Conservation (phyloP, 2,888 invertebrate genomes). For the Scrobipalpa atriplicella region DNA sequence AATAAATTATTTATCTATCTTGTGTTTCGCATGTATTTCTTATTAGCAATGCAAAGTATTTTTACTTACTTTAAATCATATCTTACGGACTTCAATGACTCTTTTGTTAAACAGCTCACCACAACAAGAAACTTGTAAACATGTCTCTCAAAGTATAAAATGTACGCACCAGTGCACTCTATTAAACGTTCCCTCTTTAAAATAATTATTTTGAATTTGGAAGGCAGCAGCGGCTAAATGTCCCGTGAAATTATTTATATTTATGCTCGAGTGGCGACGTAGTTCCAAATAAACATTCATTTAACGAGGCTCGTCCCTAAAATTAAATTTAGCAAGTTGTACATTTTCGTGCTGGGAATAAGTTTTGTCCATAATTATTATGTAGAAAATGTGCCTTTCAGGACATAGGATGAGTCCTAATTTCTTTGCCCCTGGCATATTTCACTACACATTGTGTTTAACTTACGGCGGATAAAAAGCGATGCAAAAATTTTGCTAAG, state of each 20-base stretch:
- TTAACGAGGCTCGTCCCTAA: constrained; percentile 3
- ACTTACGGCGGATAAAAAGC: constrained; percentile 4
- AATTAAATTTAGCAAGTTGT: constrained; percentile 17
- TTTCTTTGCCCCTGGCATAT: background rate
- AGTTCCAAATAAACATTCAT: constrained; percentile 21
- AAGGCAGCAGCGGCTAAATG: background rate
- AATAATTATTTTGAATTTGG: background rate
- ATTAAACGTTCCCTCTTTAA: constrained; percentile 1
- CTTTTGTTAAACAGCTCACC: too few relatives aligned
- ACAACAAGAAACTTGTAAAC: background rate
- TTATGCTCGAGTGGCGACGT: constrained; percentile 14
- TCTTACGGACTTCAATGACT: too few relatives aligned
- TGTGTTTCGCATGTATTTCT: too few relatives aligned
- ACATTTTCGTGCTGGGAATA: constrained; percentile 9
- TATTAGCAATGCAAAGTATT: too few relatives aligned
- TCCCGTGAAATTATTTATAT: constrained; percentile 13
- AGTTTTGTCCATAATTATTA: background rate
- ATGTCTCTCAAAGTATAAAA: background rate
- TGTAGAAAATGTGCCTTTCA: background rate
- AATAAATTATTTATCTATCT: too few relatives aligned
- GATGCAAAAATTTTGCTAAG: background rate
- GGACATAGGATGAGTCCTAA: too few relatives aligned
- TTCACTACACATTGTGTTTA: constrained; percentile 16
- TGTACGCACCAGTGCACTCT: background rate
- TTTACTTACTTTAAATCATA: too few relatives aligned